Evolutionary conservation across 2,113 vertebrate species (phyloP).

Genomic region (Jaculus jaculus): DNA sequence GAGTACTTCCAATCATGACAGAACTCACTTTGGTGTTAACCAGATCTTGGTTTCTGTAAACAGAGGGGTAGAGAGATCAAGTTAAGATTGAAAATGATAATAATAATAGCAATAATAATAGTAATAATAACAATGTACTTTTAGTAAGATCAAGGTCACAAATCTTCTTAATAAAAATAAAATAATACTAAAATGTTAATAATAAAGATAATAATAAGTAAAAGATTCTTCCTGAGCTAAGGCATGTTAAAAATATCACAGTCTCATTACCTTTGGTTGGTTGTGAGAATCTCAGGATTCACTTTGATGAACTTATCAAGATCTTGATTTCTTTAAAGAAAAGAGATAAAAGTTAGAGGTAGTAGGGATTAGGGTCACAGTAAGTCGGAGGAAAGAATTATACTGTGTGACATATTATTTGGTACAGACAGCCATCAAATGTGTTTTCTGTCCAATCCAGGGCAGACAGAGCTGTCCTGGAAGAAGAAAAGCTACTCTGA

Average conservation of each 20-base stretch:
- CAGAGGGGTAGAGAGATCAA: background rate
- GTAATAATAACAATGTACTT: background rate
- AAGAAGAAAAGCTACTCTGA: background rate
- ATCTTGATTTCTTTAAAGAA: constrained; percentile 66
- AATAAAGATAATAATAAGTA: no score
- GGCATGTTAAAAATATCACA: background rate
- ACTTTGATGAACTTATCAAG: constrained; percentile 70
- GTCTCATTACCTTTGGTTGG: constrained; percentile 64
- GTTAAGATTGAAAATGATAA: background rate
- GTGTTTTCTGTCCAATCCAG: background rate
- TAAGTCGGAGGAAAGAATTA: background rate
- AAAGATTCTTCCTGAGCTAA: constrained; percentile 33
- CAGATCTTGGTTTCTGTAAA: constrained; percentile 61
- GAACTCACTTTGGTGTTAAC: constrained; percentile 57
- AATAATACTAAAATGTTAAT: background rate
- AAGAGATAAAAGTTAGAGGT: constrained; percentile 52
- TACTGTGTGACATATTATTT: background rate
- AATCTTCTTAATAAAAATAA: constrained; percentile 15
- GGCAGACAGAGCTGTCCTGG: background rate
- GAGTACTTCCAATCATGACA: constrained; percentile 8
- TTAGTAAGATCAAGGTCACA: background rate
- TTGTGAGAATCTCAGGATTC: constrained; percentile 60
- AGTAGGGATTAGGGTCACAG: background rate
- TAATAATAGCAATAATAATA: background rate
- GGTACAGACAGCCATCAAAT: background rate